A percentile compares a stretch with the other conserved stretches of the same genome.
Evolutionary conservation across 2,113 vertebrate genomes (phyloP).

Genomic region (Larimichthys polyactis): DNA sequence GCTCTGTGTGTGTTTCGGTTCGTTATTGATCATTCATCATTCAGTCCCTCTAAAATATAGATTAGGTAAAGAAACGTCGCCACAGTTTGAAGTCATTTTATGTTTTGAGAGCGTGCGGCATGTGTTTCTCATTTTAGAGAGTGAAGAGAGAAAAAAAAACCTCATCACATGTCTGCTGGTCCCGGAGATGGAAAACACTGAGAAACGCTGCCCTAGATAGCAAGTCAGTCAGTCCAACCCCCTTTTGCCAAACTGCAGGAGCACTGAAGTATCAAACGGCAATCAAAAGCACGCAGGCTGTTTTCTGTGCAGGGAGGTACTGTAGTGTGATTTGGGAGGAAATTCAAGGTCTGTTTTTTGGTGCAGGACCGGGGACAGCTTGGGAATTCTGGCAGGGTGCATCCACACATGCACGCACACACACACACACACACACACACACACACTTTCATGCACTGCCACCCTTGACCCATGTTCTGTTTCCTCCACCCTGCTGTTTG

Average conservation of each 20-base stretch:
- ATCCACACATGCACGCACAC: constrained; percentile 29
- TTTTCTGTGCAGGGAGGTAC: constrained; percentile 29
- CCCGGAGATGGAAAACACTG: constrained; percentile 60
- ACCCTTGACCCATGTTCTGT: constrained; percentile 51
- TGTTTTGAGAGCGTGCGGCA: neutral
- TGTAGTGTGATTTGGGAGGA: constrained; percentile 31
- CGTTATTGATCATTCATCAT: constrained; percentile 35
- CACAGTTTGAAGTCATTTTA: constrained; percentile 20
- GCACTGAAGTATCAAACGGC: constrained; percentile 59
- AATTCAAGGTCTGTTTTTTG: constrained; percentile 34
- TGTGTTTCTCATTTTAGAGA: neutral
- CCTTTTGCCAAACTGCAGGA: constrained; percentile 61
- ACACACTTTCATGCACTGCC: constrained; percentile 30
- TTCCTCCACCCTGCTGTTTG: constrained; percentile 54
- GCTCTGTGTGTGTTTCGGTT: constrained; percentile 39
- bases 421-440: constrained; percentile 29
- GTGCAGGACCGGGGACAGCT: constrained; percentile 26
- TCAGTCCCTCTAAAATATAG: constrained; percentile 14
- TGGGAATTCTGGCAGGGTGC: constrained; percentile 55
- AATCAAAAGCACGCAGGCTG: constrained; percentile 48
- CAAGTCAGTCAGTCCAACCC: constrained; percentile 45
- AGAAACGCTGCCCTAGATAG: constrained; percentile 67
- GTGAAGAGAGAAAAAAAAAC: fast-evolving
- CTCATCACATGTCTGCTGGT: constrained; percentile 56
- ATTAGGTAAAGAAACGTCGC: constrained; percentile 5